phyloP scores from a whole-genome alignment of 2,113 vertebrate genomes.

The Alethe diademata region DNA sequence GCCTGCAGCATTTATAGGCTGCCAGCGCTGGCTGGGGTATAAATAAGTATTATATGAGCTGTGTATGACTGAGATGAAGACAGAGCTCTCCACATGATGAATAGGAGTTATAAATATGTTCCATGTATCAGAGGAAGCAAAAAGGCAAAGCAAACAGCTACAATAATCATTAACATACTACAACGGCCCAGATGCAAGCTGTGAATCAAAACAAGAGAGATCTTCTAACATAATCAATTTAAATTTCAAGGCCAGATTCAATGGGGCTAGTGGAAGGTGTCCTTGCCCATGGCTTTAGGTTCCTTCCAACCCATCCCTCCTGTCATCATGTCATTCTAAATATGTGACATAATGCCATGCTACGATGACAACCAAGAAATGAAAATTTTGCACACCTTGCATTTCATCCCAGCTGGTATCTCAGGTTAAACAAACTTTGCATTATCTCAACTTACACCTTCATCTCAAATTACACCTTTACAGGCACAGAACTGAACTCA shows the following conservation, averaged over 20 bases:
- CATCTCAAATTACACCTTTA: background rate
- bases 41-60: background rate
- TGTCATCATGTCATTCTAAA: background rate
- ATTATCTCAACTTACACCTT: background rate
- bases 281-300: background rate
- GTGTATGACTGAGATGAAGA: background rate
- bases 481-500: background rate
- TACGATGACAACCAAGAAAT: too few species aligned
- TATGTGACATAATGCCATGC: background rate
- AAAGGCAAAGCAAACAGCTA: slow-evolving; percentile 20
- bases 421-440: background rate
- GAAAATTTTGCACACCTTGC: background rate
- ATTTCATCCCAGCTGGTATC: background rate
- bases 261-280: background rate
- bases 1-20: background rate
- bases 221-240: background rate
- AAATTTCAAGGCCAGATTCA: background rate
- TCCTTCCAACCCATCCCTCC: background rate
- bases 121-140: background rate
- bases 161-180: slow-evolving; percentile 12
- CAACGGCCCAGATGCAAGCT: background rate
- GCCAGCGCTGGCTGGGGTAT: background rate
- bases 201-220: background rate
- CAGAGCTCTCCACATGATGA: background rate
- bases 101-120: slow-evolving; percentile 24